A percentile compares a stretch with the other conserved stretches of the same genome.
These are phyloP conservation scores for Hiodon tergisus DNA, from an alignment of 2,113 vertebrate species.

Conservation along the genomic window DNA sequence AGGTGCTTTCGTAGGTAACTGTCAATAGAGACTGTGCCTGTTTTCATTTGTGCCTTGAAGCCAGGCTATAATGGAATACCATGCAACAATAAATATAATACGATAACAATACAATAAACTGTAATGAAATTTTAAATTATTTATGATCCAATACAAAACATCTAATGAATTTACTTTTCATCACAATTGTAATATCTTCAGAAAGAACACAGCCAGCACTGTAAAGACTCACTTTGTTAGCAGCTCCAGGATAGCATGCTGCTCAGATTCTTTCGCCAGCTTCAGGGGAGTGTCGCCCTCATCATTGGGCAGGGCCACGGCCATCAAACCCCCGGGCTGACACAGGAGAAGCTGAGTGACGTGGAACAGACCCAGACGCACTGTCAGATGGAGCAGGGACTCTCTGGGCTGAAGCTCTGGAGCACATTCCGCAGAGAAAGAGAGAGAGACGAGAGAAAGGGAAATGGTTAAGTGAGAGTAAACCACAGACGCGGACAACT, in stretches of 20 bases:
- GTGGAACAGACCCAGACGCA: constrained; percentile 67
- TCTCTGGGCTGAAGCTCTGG: constrained; percentile 60
- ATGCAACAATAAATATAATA: too few relatives aligned
- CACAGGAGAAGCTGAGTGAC: constrained; percentile 68
- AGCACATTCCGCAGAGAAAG: constrained; percentile 21
- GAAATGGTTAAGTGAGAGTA: not conserved
- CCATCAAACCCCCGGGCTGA: constrained; percentile 62
- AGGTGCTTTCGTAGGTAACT: too few relatives aligned
- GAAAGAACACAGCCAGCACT: too few relatives aligned
- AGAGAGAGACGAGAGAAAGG: not conserved
- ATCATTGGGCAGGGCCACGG: constrained; percentile 58
- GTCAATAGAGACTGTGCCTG: too few relatives aligned
- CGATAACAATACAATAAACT: too few relatives aligned
- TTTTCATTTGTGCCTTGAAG: too few relatives aligned
- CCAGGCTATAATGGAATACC: too few relatives aligned
- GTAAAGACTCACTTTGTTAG: constrained; percentile 62
- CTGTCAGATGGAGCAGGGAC: constrained; percentile 69
- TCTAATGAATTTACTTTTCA: too few relatives aligned
- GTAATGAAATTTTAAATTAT: too few relatives aligned
- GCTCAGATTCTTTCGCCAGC: constrained; percentile 58
- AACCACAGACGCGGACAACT: too few relatives aligned
- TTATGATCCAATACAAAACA: too few relatives aligned
- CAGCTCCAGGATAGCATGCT: constrained; percentile 48
- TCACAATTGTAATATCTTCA: too few relatives aligned
- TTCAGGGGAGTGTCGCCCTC: constrained; percentile 66